Conservation (phyloP, 2,888 invertebrate genomes). For the Agrochola litura region DNA sequence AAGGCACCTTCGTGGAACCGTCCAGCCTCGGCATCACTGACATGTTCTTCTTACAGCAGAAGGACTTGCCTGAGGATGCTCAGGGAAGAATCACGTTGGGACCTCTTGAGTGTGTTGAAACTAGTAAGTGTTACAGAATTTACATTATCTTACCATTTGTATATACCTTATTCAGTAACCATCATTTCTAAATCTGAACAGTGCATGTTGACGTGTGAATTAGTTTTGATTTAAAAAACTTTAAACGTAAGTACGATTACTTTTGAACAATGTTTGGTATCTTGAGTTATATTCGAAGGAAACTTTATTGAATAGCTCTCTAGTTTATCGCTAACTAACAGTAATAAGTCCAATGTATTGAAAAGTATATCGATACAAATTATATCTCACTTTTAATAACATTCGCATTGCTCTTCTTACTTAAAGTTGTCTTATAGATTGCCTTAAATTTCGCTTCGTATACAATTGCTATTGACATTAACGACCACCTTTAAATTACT, state of each 20-base stretch:
- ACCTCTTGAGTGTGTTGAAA: conserved; percentile 98
- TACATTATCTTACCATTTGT: neutral
- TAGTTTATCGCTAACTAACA: neutral
- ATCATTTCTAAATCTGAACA: neutral
- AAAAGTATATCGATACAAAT: neutral
- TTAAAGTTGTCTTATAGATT: neutral
- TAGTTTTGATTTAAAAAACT: neutral
- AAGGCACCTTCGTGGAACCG: conserved; percentile 95
- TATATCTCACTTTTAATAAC: neutral
- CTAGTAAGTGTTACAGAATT: conserved; percentile 92
- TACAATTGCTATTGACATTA: too few relatives aligned
- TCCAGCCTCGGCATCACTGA: conserved; percentile 96
- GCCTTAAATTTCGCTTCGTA: too few relatives aligned
- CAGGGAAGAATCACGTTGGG: conserved; percentile 97
- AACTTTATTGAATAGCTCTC: neutral
- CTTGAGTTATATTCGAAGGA: neutral
- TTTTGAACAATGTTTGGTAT: neutral
- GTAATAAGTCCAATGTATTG: neutral
- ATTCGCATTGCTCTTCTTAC: neutral
- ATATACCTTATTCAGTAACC: neutral
- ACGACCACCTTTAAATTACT: too few relatives aligned
- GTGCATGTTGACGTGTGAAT: neutral
- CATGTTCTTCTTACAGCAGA: conserved; percentile 97
- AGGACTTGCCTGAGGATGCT: conserved; percentile 95
- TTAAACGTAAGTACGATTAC: neutral